Evolutionary conservation across 2,797 vertebrate genomes (phyloP).

Genomic region (Myiotriccus ornatus): DNA sequence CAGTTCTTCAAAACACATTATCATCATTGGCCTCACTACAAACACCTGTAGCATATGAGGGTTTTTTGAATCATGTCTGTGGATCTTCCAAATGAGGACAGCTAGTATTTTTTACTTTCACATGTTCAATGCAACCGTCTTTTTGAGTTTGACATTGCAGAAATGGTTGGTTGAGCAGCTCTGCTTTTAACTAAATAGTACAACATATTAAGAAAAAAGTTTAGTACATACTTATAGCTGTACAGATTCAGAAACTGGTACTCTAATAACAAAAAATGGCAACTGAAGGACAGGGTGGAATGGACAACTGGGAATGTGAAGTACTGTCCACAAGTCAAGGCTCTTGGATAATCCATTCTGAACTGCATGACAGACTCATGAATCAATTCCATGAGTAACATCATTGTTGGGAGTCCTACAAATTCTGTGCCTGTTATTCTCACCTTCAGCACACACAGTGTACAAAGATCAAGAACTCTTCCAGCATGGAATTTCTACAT

Average conservation of each 20-base stretch:
- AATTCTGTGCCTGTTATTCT: background rate
- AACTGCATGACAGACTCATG: background rate
- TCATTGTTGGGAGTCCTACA: background rate
- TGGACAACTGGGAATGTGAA: background rate
- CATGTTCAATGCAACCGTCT: background rate
- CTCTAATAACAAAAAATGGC: background rate
- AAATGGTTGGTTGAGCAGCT: background rate
- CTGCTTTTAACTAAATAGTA: background rate
- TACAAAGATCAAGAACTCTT: background rate
- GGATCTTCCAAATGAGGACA: background rate
- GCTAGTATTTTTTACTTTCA: background rate
- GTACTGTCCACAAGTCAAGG: background rate
- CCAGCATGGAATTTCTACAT: background rate
- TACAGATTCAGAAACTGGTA: background rate
- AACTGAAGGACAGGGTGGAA: background rate
- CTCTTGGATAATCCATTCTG: background rate
- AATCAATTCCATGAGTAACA: background rate
- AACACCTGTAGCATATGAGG: fast-evolving
- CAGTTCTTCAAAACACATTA: background rate
- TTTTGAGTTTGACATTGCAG: background rate
- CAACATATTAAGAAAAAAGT: background rate
- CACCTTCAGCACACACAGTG: background rate
- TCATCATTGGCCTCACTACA: background rate
- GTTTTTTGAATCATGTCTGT: fast-evolving
- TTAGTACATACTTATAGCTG: background rate